Evolutionary conservation across 2,113 vertebrate genomes (phyloP), one percentile per base, ranked within the genome.

Genomic region (Taurulus bubalis): DNA sequence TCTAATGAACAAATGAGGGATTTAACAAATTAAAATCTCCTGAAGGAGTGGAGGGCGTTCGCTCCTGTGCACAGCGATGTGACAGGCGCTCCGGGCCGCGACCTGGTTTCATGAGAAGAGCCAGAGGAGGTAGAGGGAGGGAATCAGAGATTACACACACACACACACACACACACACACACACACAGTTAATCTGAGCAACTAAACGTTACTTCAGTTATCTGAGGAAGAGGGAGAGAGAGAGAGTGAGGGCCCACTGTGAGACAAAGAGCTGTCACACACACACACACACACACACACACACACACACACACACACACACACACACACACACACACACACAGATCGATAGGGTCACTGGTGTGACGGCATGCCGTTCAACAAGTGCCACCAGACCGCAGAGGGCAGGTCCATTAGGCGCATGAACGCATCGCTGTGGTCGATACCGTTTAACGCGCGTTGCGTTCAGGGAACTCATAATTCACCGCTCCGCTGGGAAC

Each of bases 191-290:
- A 68, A 89, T 68, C 79, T 75, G 80, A 62, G 75, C 70, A 71
- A 64, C 51, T 10, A 6, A n/a, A 55, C 51, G 51, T 55, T 55
- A 28, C 77, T 55, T 4, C 45, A 15, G 26, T 15, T 36, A 77
- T 79, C 79, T 51, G 71, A 77, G 2, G 5, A 38, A 9, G 36
- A 9, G 36, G 36, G 36, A 9, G 36, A 2, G 36, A 26, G 32
- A 58, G 49, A 9, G 36, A 26, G 32, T 53, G 49, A 9, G 20
- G 69, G 47, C 74, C 72, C 62, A 8, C 6, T 69, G 67, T 3
- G 6, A 77, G 77, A 93, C 90, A 94, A 93, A 92, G 87, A 64
- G 62, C 71, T 82, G 81, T 68, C 84, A 88, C 76, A 89, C 92
- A 93, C 24, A 34, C 34, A 34, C 34, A 34, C 34, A 34, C 34